Conservation (phyloP, 2,113 vertebrate species). For the Stictonetta naevosa region DNA sequence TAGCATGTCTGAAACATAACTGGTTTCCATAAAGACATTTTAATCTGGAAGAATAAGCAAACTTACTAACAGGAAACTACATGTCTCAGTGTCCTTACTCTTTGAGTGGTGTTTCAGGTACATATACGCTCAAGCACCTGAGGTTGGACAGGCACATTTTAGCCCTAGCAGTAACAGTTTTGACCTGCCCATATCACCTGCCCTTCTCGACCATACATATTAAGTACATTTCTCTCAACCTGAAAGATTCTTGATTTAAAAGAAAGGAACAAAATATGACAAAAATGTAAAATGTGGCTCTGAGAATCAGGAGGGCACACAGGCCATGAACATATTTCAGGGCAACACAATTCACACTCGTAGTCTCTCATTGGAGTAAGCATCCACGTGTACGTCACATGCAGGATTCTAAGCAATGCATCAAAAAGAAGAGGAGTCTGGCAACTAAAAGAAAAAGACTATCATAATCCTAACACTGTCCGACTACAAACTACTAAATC, state of each 20-base stretch:
- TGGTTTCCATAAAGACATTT: not conserved
- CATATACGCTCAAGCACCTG: not conserved
- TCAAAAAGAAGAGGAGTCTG: not conserved
- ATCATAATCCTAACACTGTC: not conserved
- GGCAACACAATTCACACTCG: not conserved
- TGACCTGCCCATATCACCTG: not conserved
- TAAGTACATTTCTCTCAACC: not conserved
- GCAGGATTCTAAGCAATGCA: not conserved
- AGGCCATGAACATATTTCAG: not conserved
- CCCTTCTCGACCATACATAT: not conserved
- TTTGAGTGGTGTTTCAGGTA: not conserved
- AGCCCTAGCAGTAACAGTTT: not conserved
- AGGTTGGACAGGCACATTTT: not conserved
- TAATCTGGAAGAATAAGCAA: not conserved
- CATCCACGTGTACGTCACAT: fast-evolving
- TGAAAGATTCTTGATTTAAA: not conserved
- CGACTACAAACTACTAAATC: not conserved
- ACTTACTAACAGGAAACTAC: not conserved
- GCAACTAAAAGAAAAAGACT: fast-evolving
- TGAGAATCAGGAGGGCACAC: not conserved
- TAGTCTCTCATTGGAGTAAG: not conserved
- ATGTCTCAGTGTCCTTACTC: not conserved
- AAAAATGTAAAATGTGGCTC: not conserved
- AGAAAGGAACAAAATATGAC: not conserved
- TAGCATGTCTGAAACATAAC: not conserved